These are phyloP conservation scores for Aphaenogaster floridana DNA, from an alignment of 1,140 invertebrate species.

Conservation along the genomic window DNA sequence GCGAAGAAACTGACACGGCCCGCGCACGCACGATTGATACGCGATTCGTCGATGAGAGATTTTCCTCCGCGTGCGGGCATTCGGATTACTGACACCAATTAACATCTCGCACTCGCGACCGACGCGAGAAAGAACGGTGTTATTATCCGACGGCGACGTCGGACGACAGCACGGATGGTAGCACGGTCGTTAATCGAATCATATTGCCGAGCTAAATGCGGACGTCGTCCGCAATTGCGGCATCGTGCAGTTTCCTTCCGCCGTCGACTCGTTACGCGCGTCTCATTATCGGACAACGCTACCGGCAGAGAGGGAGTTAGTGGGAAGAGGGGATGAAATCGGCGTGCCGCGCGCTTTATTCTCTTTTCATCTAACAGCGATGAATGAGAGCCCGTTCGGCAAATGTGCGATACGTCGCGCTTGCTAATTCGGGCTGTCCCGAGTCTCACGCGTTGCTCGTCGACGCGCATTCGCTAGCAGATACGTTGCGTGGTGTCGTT, in stretches of 20 bases:
- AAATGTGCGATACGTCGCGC: neutral
- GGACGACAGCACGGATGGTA: neutral
- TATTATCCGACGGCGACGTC: slow-evolving; percentile 19
- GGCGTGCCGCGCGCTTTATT: neutral
- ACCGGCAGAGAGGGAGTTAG: neutral
- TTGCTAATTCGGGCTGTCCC: slow-evolving; percentile 23
- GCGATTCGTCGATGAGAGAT: neutral
- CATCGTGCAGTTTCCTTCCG: slow-evolving; percentile 47
- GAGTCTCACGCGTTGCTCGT: neutral
- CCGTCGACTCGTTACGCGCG: slow-evolving; percentile 34
- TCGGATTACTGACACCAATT: neutral
- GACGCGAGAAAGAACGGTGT: slow-evolving; percentile 2
- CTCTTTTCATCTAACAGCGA: slow-evolving; percentile 28
- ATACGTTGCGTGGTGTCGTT: neutral
- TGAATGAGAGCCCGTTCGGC: slow-evolving; percentile 14
- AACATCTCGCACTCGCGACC: slow-evolving; percentile 5
- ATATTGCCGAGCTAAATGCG: slow-evolving; percentile 8
- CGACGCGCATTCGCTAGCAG: neutral
- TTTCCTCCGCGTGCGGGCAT: neutral
- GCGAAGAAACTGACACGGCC: neutral
- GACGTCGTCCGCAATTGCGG: slow-evolving; percentile 36
- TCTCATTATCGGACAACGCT: slow-evolving; percentile 38
- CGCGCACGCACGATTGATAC: neutral
- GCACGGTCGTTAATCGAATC: slow-evolving; percentile 36
- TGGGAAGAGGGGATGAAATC: slow-evolving; percentile 19